Conservation (phyloP, 1,140 invertebrate species). For the Aphidius ervi region DNA sequence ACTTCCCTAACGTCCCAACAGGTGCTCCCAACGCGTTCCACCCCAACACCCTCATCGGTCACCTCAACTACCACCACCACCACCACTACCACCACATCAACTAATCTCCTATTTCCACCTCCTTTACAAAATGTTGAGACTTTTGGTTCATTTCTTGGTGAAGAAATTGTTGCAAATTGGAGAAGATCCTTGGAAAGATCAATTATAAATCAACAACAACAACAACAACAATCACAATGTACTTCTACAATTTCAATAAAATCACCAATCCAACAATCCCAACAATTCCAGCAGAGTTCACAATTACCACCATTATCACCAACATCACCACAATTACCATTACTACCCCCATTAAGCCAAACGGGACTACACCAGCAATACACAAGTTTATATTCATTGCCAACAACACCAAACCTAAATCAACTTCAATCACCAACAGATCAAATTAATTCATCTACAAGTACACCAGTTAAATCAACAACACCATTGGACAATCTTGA, state of each 20-base stretch:
- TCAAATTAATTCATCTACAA: constrained; percentile 39
- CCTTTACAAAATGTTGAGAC: constrained; percentile 66
- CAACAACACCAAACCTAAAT: constrained; percentile 43
- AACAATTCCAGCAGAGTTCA: constrained; percentile 18
- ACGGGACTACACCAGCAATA: constrained; percentile 34
- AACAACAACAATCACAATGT: constrained; percentile 38
- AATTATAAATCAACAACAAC: constrained; percentile 55
- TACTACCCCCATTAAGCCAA: not conserved
- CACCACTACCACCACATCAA: constrained; percentile 55
- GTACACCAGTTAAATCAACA: constrained; percentile 42
- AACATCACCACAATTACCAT: too few relatives aligned
- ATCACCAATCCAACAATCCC: constrained; percentile 30
- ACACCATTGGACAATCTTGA: constrained; percentile 41
- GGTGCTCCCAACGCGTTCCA: constrained; percentile 46
- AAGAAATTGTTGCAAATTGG: constrained; percentile 76
- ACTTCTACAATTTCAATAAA: constrained; percentile 27
- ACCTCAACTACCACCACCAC: constrained; percentile 49
- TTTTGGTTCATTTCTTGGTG: constrained; percentile 67
- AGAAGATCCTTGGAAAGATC: constrained; percentile 66
- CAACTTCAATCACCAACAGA: constrained; percentile 52
- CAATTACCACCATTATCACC: constrained; percentile 12
- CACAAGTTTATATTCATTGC: constrained; percentile 31
- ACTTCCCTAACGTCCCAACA: constrained; percentile 49
- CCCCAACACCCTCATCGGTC: constrained; percentile 54
- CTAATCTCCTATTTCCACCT: constrained; percentile 54